phyloP scores from a whole-genome alignment of 2,113 vertebrate species.

The Ptilorrhoa leucosticta region DNA sequence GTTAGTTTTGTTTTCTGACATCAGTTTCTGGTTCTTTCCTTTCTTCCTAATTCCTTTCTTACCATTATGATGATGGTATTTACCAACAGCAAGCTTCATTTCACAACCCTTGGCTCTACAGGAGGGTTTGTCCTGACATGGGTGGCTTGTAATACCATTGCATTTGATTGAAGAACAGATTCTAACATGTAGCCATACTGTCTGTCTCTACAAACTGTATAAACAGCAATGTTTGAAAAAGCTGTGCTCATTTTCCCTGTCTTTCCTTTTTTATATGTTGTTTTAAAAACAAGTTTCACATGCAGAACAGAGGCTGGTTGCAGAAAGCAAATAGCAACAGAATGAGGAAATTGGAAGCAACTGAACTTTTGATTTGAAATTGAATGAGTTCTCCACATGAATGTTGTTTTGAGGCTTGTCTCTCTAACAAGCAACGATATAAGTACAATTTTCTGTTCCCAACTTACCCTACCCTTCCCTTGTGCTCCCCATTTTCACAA shows the following conservation, averaged over 20 bases:
- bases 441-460: not conserved
- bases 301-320: not conserved
- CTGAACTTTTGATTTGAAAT: not conserved
- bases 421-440: not conserved
- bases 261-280: not conserved
- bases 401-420: not conserved
- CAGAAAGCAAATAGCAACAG: not conserved
- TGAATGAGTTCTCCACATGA: not conserved
- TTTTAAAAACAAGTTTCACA: not conserved
- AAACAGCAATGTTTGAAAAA: not conserved
- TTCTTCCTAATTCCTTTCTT: not conserved
- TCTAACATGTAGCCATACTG: not conserved
- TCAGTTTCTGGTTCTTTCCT: not conserved
- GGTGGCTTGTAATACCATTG: not conserved
- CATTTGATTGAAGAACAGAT: not conserved
- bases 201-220: not conserved
- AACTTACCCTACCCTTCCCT: not conserved
- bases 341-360: conserved; percentile 17
- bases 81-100: not conserved
- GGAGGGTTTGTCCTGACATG: not conserved
- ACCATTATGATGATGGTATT: not conserved
- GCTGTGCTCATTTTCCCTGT: not conserved
- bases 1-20: not conserved
- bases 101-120: not conserved
- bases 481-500: fast-evolving